Conservation (phyloP, 2,113 vertebrate genomes). For the Ibidorhyncha struthersii region DNA sequence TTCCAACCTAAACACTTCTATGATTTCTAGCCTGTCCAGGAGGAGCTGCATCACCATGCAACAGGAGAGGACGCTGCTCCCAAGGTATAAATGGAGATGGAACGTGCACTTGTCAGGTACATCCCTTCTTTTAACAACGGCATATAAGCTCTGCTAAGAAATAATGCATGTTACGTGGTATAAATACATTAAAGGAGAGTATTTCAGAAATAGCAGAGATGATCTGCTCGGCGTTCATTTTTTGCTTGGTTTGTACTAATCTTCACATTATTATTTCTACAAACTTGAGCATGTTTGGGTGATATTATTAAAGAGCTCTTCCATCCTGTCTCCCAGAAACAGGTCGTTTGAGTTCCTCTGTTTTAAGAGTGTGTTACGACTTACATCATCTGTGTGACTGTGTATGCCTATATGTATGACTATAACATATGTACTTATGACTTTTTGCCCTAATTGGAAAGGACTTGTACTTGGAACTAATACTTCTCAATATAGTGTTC, state of each 20-base stretch:
- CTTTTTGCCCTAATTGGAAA: background rate
- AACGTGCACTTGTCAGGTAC: conserved; percentile 86
- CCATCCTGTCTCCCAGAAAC: background rate
- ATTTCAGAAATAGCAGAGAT: background rate
- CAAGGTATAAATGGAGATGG: conserved; percentile 86
- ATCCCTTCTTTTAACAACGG: background rate
- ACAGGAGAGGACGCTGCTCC: conserved; percentile 78
- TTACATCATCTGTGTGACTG: background rate
- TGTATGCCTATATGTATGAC: too few relatives aligned
- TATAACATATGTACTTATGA: background rate
- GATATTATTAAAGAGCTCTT: background rate
- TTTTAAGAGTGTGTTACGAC: background rate
- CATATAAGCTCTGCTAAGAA: background rate
- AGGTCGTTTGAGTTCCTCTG: background rate
- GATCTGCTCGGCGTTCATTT: background rate
- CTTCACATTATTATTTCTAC: background rate
- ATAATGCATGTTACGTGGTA: too few relatives aligned
- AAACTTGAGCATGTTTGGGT: background rate
- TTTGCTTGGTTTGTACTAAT: background rate
- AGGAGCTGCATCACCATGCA: conserved; percentile 77
- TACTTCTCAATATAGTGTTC: background rate
- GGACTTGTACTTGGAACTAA: background rate
- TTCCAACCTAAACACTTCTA: background rate
- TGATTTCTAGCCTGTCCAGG: conserved; percentile 85
- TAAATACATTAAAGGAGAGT: background rate